Evolutionary conservation across 2,888 invertebrate genomes (phyloP).

Genomic region (Ochlodes sylvanus): DNA sequence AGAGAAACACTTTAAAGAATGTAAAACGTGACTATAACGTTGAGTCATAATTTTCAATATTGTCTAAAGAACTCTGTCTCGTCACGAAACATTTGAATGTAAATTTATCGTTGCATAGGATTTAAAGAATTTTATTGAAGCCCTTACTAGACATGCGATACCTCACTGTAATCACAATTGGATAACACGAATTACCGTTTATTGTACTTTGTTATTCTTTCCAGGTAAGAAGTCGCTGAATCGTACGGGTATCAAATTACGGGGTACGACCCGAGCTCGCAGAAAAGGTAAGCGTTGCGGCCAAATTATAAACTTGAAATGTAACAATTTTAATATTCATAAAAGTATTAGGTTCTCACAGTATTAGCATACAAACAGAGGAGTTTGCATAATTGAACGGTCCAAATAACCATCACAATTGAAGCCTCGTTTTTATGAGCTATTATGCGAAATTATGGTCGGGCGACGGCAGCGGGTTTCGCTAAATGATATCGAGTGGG

Average conservation of each 20-base stretch:
- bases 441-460: constrained; percentile 30
- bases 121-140: constrained; percentile 24
- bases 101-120: constrained; percentile 14
- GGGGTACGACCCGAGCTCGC: constrained; percentile 9
- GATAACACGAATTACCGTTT: constrained; percentile 51
- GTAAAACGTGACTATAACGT: neutral
- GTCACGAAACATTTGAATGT: constrained; percentile 2
- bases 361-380: constrained; percentile 30
- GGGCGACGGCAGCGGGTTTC: constrained; percentile 10
- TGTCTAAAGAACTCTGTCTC: neutral
- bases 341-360: constrained; percentile 16
- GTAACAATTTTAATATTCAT: constrained; percentile 29
- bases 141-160: neutral
- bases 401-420: constrained; percentile 34
- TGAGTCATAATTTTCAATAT: neutral
- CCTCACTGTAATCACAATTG: constrained; percentile 34
- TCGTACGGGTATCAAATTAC: constrained; percentile 2
- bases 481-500: constrained; percentile 19
- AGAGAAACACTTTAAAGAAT: neutral
- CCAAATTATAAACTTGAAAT: neutral
- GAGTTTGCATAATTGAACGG: constrained; percentile 30
- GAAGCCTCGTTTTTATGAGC: constrained; percentile 34
- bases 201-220: constrained; percentile 54
- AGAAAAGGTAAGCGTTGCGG: constrained; percentile 21
- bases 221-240: constrained; percentile 57